These are phyloP conservation scores for Chrysocyon brachyurus DNA, from an alignment of 2,797 vertebrate species.

Conservation along the genomic window DNA sequence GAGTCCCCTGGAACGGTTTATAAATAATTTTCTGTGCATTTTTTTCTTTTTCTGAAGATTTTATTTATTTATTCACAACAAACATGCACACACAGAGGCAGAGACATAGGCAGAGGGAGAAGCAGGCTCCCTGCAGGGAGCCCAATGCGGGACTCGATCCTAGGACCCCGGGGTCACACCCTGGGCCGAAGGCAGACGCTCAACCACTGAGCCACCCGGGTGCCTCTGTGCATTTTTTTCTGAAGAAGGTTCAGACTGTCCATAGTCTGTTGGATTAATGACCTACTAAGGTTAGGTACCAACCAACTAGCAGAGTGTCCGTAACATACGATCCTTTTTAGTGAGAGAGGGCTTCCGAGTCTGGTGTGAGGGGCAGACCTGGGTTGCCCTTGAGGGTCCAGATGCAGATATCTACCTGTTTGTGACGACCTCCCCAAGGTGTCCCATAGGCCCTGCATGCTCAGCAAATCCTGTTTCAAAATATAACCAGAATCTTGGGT, in stretches of 20 bases:
- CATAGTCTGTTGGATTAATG: not conserved
- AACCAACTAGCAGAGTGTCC: not conserved
- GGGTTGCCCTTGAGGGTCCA: not conserved
- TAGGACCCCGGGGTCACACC: not conserved
- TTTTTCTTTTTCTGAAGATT: not conserved
- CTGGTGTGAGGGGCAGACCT: not conserved
- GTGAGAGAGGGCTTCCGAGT: not conserved
- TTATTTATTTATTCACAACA: not conserved
- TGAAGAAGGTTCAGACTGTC: not conserved
- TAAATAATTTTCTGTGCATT: not conserved
- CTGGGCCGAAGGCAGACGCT: not conserved
- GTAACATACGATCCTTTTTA: not conserved
- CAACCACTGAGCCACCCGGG: not conserved
- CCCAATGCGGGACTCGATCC: not conserved
- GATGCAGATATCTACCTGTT: accelerated
- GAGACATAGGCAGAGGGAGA: not conserved
- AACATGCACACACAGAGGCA: not conserved
- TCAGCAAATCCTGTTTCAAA: not conserved
- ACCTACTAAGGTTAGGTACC: not conserved
- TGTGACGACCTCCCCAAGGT: not conserved
- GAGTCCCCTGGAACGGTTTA: not conserved
- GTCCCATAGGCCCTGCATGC: accelerated
- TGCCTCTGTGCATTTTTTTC: conserved; percentile 10
- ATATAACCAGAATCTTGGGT: not conserved
- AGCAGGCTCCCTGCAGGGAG: not conserved